These are phyloP conservation scores for Coenobita brevimanus DNA, from an alignment of 1,140 invertebrate species.

Conservation along the genomic window DNA sequence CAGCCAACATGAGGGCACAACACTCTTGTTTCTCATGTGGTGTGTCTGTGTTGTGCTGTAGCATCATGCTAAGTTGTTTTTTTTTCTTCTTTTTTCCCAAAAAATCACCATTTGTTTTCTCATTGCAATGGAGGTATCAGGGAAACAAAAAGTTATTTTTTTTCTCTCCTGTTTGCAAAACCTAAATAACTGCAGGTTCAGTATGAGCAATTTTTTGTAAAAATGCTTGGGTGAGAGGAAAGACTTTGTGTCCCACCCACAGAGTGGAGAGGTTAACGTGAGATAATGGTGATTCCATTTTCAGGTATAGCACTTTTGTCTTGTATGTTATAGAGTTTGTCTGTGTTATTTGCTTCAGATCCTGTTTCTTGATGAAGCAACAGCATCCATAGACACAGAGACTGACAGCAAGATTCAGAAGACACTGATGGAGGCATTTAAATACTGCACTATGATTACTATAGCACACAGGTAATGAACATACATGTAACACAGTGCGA, in stretches of 20 bases:
- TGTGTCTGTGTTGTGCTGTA: too few relatives aligned
- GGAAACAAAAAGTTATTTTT: too few relatives aligned
- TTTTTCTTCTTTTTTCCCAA: too few relatives aligned
- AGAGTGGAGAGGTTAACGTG: not conserved
- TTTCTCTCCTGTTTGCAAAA: too few relatives aligned
- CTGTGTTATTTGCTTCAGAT: slow-evolving; percentile 70
- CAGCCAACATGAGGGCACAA: too few relatives aligned
- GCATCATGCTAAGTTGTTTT: too few relatives aligned
- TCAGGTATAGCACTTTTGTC: not conserved
- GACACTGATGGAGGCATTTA: slow-evolving; percentile 79
- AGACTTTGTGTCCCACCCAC: not conserved
- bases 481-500: not conserved
- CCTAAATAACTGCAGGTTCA: too few relatives aligned
- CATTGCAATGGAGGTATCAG: too few relatives aligned
- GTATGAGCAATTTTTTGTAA: too few relatives aligned
- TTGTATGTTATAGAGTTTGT: slow-evolving; percentile 44
- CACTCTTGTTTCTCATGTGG: too few relatives aligned
- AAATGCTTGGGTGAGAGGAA: too few relatives aligned
- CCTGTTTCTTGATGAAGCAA: slow-evolving; percentile 77
- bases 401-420: slow-evolving; percentile 81
- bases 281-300: not conserved
- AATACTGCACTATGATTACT: slow-evolving; percentile 76
- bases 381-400: slow-evolving; percentile 77
- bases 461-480: slow-evolving; percentile 75
- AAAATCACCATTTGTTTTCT: too few relatives aligned